These are phyloP conservation scores for Phymastichus coffea DNA, from an alignment of 1,140 invertebrate species.

Conservation along the genomic window DNA sequence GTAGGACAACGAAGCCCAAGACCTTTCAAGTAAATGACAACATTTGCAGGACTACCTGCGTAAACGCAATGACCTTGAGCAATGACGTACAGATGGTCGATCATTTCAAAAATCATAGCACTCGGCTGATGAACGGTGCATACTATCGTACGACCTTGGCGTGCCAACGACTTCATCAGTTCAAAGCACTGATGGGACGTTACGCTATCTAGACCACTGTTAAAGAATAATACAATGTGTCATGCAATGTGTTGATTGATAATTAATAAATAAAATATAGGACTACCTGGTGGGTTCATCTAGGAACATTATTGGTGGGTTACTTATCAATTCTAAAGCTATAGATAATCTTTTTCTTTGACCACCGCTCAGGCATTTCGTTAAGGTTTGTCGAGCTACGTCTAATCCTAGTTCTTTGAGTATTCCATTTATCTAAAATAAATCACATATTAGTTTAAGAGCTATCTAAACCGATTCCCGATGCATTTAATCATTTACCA, in stretches of 20 bases:
- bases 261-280: too few species aligned
- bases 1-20: conserved; percentile 76
- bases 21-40: conserved; percentile 76
- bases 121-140: conserved; percentile 92
- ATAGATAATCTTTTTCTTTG: conserved; percentile 85
- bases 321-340: conserved; percentile 79
- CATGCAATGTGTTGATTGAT: too few species aligned
- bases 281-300: conserved; percentile 83
- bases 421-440: conserved; percentile 66
- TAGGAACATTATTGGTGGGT: conserved; percentile 88
- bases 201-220: conserved; percentile 84
- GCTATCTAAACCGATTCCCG: neutral
- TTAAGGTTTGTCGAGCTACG: conserved; percentile 66
- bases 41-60: conserved; percentile 68
- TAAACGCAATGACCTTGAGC: conserved; percentile 82
- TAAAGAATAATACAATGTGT: too few species aligned
- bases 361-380: conserved; percentile 77
- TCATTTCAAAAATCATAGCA: conserved; percentile 81
- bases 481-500: neutral
- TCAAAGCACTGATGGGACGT: conserved; percentile 80
- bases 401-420: conserved; percentile 70
- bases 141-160: conserved; percentile 75
- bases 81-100: conserved; percentile 85
- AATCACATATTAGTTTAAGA: too few species aligned
- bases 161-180: conserved; percentile 73